Percentiles rank a stretch among this genome's conserved stretches.
Conservation (phyloP, 2,888 invertebrate species). For the Eupelmus urozonus region DNA sequence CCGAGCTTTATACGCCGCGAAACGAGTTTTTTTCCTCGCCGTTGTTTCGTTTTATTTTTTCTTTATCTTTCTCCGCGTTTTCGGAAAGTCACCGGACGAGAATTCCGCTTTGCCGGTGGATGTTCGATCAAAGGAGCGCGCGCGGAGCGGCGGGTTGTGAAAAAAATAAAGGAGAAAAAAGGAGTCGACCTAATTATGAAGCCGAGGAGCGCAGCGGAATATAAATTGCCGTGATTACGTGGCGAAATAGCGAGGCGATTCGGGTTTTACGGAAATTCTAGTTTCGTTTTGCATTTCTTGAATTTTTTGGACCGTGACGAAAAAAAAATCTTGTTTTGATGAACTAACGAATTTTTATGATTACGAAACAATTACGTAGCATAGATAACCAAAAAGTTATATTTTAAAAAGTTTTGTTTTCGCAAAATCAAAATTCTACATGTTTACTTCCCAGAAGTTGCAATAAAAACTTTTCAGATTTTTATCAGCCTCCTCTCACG, state of each 20-base stretch:
- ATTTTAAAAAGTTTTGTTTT: too few species aligned
- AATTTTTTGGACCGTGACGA: background rate
- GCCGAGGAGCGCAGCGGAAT: constrained; percentile 23
- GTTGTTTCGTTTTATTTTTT: constrained; percentile 15
- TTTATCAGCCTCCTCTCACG: too few species aligned
- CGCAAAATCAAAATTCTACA: too few species aligned
- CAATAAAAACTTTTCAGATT: too few species aligned
- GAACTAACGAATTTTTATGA: too few species aligned
- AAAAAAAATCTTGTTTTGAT: too few species aligned
- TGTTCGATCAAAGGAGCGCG: constrained; percentile 36
- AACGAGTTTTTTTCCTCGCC: constrained; percentile 10
- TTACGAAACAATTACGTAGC: too few species aligned
- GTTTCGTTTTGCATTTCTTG: constrained; percentile 5
- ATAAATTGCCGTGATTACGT: constrained; percentile 41
- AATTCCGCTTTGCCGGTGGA: constrained; percentile 17
- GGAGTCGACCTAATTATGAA: constrained; percentile 43
- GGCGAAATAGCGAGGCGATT: background rate
- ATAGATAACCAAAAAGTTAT: too few species aligned
- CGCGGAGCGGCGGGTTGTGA: constrained; percentile 20
- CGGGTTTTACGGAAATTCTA: background rate
- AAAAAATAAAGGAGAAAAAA: constrained; percentile 13
- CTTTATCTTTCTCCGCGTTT: background rate
- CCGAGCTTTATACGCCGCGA: background rate
- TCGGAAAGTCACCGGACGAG: constrained; percentile 32
- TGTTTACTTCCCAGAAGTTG: background rate